Percentiles rank a stretch among this genome's conserved stretches.
These are phyloP conservation scores for Microtus oregoni DNA, from an alignment of 2,113 vertebrate species.

Conservation along the genomic window DNA sequence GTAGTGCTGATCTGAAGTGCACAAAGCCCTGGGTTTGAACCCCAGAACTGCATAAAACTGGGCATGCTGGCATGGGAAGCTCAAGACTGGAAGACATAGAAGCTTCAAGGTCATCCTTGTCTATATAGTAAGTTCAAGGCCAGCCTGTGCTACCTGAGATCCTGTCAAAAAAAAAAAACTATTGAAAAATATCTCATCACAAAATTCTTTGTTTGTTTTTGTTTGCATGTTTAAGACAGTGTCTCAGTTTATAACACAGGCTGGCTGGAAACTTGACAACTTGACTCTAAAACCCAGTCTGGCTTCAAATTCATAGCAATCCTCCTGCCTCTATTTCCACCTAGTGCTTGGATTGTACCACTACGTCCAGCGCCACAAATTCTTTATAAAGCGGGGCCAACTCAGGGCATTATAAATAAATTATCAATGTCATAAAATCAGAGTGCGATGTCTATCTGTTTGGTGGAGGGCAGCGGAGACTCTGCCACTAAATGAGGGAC, in stretches of 20 bases:
- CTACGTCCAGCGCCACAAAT: background rate
- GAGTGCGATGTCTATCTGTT: background rate
- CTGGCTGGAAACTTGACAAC: background rate
- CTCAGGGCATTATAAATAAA: background rate
- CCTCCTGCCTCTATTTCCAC: background rate
- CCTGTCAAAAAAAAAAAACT: background rate
- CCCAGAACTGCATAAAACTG: background rate
- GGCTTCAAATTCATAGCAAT: background rate
- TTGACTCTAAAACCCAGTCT: background rate
- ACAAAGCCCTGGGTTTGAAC: background rate
- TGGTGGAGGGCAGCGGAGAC: background rate
- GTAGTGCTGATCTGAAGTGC: background rate
- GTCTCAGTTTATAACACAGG: background rate
- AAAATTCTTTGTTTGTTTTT: background rate
- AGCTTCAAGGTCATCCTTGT: background rate
- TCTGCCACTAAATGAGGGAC: constrained; percentile 53
- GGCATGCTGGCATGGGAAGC: background rate
- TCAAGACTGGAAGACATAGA: no score
- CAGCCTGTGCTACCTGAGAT: background rate
- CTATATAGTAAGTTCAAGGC: background rate
- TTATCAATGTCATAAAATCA: background rate
- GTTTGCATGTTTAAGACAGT: background rate
- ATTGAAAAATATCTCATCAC: background rate
- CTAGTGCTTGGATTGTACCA: background rate
- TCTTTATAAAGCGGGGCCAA: background rate